Percentiles rank a stretch among this genome's conserved stretches.
phyloP scores from a whole-genome alignment of 1,140 invertebrate genomes.

The Papilio xuthus region DNA sequence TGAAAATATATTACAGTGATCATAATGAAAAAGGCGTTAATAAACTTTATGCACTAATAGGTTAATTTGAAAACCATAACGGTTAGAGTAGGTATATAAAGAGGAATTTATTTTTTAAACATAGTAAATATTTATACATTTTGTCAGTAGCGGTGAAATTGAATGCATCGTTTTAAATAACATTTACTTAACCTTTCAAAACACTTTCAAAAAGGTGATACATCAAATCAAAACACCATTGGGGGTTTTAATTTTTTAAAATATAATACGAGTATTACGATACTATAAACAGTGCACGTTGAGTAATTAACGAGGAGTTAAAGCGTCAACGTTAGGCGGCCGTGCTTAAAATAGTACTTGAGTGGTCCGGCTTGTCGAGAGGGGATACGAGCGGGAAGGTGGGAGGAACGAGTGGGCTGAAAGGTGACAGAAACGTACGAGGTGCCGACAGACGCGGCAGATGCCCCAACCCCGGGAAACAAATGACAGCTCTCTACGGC shows the following conservation, averaged over 20 bases:
- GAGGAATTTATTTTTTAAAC: too few species aligned
- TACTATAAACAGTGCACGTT: slow-evolving; percentile 30
- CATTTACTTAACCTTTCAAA: slow-evolving; percentile 25
- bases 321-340: slow-evolving; percentile 25
- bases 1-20: too few species aligned
- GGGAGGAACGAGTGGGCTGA: slow-evolving; percentile 5
- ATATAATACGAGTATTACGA: not conserved
- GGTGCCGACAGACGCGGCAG: slow-evolving; percentile 40
- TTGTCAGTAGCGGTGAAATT: not conserved
- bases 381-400: not conserved
- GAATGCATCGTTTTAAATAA: not conserved
- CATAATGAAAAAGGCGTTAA: too few species aligned
- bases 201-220: slow-evolving; percentile 10
- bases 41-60: too few species aligned
- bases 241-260: not conserved
- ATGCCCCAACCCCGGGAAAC: slow-evolving; percentile 31
- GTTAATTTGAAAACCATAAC: too few species aligned
- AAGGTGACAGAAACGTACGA: slow-evolving; percentile 41
- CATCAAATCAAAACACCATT: not conserved
- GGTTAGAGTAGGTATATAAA: too few species aligned
- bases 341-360: slow-evolving; percentile 35
- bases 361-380: slow-evolving; percentile 22
- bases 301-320: slow-evolving; percentile 37
- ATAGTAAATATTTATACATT: slow-evolving; percentile 13
- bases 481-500: slow-evolving; percentile 29